These are phyloP conservation scores for Ia io DNA, from an alignment of 2,113 vertebrate species.

Conservation along the genomic window DNA sequence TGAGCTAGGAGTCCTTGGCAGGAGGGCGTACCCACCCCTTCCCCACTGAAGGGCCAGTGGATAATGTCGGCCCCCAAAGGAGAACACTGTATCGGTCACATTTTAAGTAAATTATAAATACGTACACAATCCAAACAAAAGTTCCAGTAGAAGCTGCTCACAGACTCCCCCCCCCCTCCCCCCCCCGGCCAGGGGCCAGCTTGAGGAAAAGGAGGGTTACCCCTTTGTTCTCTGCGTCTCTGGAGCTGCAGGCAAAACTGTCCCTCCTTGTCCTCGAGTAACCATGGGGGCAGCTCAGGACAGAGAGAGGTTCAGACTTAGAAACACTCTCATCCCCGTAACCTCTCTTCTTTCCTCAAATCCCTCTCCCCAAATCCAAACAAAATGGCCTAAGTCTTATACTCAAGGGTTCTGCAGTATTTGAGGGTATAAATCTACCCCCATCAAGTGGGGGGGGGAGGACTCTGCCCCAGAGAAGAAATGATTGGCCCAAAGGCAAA, in stretches of 20 bases:
- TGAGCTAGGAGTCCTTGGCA: not conserved
- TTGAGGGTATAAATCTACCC: not conserved
- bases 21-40: not conserved
- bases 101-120: constrained; percentile 73
- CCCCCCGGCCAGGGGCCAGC: constrained; percentile 18
- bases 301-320: constrained; percentile 46
- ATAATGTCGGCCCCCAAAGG: constrained; percentile 42
- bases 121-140: constrained; percentile 52
- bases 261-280: constrained; percentile 28
- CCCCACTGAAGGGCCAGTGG: constrained; percentile 18
- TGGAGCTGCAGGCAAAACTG: constrained; percentile 10
- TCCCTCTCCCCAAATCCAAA: not conserved
- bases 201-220: constrained; percentile 50
- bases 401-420: not conserved
- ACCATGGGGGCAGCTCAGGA: constrained; percentile 34
- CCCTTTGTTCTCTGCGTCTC: constrained; percentile 49
- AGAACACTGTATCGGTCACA: constrained; percentile 56
- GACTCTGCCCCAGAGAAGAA: constrained; percentile 42
- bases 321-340: not conserved
- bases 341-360: constrained; percentile 7
- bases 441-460: not conserved
- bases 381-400: not conserved
- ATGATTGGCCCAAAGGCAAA: not conserved
- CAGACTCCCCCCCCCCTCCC: constrained; percentile 55
- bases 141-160: constrained; percentile 57